Base-by-base conservation (phyloP, 2,113 vertebrate genomes). In the Elaphurus davidianus region DNA sequence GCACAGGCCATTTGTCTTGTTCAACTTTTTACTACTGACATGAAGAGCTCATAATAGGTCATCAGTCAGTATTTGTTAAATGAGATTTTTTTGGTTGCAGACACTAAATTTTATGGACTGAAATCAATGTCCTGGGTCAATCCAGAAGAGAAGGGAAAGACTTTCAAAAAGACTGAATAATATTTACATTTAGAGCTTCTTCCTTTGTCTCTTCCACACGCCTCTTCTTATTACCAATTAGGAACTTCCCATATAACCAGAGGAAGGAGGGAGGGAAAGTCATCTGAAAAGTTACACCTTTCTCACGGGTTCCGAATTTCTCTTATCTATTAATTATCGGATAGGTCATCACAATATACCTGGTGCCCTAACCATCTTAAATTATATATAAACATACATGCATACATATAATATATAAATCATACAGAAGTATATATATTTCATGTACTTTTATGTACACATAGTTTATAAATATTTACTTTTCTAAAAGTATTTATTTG, bases 1-100 rank as follows among this genome's bases (percentile, higher is more conserved):
- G 13, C 0, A 13, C 17, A 21, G 10, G 28, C n/a, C 9, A 13
- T 5, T 23, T 40, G 17, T 19, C 4, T 17, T 40, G 7, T 6
- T 87, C 9, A 21, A 3, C 36, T 47, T 60, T 28, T 16, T 21
- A 19, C 40, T 28, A 25, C 9, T 62, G 33, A 74, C 16, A 11
- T 9, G 4, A 64, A 57, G 43, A 47, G 36, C n/a, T 19, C 40
- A 17, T n/a, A 59, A 28, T 1, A 33, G 7, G n/a, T n/a, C 55
- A 30, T 81, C 36, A 7, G 3, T 62, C 54, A 30, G 5, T 25
- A 40, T 33, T 55, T 33, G 14, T 28, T 21, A 40, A 40, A 90
- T 54, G n/a, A 17, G 15, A 4, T 27, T 40, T 40, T 54, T 27
- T 60, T n/a, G 23, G 10, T n/a, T 33, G 1, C 2, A 8, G 71